Conservation (phyloP, 2,113 vertebrate species). For the Scomber colias region DNA sequence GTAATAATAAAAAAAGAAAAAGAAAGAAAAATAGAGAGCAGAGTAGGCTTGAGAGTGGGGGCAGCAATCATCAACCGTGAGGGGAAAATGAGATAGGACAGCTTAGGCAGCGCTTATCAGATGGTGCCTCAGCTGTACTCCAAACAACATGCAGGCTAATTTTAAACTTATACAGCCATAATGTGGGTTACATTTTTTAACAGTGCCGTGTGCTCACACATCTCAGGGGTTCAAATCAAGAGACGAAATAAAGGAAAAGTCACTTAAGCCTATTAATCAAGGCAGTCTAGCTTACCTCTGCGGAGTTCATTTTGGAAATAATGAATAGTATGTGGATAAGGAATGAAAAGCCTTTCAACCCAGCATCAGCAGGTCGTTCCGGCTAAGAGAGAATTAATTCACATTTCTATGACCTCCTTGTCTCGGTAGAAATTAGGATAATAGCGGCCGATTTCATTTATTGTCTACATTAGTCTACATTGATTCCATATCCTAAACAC, state of each 20-base stretch:
- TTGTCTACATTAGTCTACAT: constrained; percentile 63
- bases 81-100: constrained; percentile 37
- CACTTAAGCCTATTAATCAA: constrained; percentile 61
- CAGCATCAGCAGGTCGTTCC: constrained; percentile 87
- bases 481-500: constrained; percentile 32
- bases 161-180: constrained; percentile 17
- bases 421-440: constrained; percentile 88
- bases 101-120: constrained; percentile 21
- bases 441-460: constrained; percentile 93
- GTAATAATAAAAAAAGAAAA: constrained; percentile 10
- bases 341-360: constrained; percentile 72
- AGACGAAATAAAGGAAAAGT: constrained; percentile 48
- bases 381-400: constrained; percentile 87
- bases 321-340: constrained; percentile 62
- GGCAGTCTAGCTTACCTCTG: constrained; percentile 36
- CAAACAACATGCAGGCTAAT: constrained; percentile 1
- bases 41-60: neutral
- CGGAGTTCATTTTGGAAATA: constrained; percentile 54
- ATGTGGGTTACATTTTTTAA: constrained; percentile 17
- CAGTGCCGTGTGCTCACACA: neutral
- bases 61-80: neutral
- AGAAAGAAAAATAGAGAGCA: neutral
- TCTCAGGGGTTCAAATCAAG: constrained; percentile 35
- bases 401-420: constrained; percentile 86
- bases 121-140: constrained; percentile 2